phyloP scores from a whole-genome alignment of 1,140 invertebrate genomes.

The Hyles euphorbiae region DNA sequence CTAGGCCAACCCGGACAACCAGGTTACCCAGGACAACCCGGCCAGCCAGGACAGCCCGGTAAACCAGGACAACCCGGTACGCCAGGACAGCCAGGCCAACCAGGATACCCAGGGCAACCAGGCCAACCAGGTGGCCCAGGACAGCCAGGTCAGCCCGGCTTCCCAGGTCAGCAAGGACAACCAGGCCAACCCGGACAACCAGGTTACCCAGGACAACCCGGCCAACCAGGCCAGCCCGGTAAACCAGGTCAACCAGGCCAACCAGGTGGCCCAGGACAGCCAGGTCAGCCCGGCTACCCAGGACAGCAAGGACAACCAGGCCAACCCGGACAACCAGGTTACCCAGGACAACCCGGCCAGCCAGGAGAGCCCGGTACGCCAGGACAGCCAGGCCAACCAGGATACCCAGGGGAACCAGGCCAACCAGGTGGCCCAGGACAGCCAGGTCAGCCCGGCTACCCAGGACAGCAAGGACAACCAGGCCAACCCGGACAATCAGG shows the following conservation, averaged over 20 bases:
- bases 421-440: slow-evolving; percentile 23
- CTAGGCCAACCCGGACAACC: slow-evolving; percentile 28
- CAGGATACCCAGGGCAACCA: background rate
- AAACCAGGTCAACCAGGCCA: too few relatives aligned
- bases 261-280: slow-evolving; percentile 9
- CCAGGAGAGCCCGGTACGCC: slow-evolving; percentile 21
- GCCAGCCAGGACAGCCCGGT: slow-evolving; percentile 1
- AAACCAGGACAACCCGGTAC: slow-evolving; percentile 4
- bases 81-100: background rate
- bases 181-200: slow-evolving; percentile 6
- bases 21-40: slow-evolving; percentile 3
- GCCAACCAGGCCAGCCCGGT: slow-evolving; percentile 15
- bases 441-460: slow-evolving; percentile 28
- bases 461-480: slow-evolving; percentile 17
- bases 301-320: slow-evolving; percentile 20
- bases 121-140: too few relatives aligned
- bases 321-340: slow-evolving; percentile 16
- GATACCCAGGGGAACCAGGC: slow-evolving; percentile 21
- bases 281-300: slow-evolving; percentile 28
- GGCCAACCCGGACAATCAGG: slow-evolving; percentile 25
- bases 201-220: slow-evolving; percentile 13
- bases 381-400: slow-evolving; percentile 32
- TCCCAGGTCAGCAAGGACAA: background rate
- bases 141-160: background rate
- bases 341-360: slow-evolving; percentile 21